A percentile compares a stretch with the other conserved stretches of the same genome.
Conservation (phyloP, 2,797 vertebrate genomes). For the Leucoraja ocellata region DNA sequence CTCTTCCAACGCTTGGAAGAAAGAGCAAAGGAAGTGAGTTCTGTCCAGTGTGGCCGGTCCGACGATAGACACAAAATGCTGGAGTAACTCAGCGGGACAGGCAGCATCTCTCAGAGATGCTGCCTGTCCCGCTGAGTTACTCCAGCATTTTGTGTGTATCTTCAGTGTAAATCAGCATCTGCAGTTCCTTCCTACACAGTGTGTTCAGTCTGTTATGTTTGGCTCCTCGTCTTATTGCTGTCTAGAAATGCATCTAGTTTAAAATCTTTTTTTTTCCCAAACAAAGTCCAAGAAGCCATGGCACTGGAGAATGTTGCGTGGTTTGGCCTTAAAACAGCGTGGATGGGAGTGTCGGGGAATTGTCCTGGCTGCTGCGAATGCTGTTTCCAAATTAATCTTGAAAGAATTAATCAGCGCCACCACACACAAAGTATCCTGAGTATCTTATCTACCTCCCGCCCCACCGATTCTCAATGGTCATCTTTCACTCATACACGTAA, state of each 20-base stretch:
- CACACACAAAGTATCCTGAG: not conserved
- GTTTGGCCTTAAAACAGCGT: not conserved
- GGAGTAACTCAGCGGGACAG: too few relatives aligned
- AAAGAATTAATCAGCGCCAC: not conserved
- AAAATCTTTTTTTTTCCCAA: not conserved
- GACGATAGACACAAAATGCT: too few relatives aligned
- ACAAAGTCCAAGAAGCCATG: not conserved
- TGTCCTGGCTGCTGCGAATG: not conserved
- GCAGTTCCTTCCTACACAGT: not conserved
- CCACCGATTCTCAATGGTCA: not conserved
- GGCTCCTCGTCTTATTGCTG: not conserved
- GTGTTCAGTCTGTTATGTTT: too few relatives aligned
- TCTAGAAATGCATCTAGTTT: not conserved
- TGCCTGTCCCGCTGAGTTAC: too few relatives aligned
- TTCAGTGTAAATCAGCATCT: too few relatives aligned
- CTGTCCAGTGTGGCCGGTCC: not conserved
- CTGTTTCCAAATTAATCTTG: not conserved
- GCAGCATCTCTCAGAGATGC: too few relatives aligned
- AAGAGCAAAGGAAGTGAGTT: not conserved
- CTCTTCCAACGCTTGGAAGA: not conserved
- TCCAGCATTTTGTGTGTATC: too few relatives aligned
- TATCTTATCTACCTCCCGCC: not conserved
- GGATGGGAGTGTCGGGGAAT: not conserved
- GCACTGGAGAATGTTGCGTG: not conserved
- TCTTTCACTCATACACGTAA: constrained; percentile 3